phyloP scores from a whole-genome alignment of 2,888 invertebrate species.

The Synanthedon andrenaeformis region DNA sequence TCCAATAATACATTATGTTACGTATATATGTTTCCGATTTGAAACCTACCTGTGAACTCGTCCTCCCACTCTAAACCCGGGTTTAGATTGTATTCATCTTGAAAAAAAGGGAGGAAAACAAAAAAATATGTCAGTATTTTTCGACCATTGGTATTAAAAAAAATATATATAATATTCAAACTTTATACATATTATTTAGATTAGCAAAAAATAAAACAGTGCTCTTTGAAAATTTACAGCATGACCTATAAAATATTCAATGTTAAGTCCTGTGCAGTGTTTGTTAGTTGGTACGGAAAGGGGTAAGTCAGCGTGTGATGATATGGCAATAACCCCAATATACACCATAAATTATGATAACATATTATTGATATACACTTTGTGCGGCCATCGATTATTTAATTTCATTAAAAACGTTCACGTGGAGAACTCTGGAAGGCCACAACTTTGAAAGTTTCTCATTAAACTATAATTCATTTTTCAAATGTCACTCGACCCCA shows the following conservation, averaged over 20 bases:
- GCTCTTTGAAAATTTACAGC: slow-evolving; percentile 54
- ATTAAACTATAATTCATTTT: slow-evolving; percentile 18
- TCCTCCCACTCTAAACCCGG: slow-evolving; percentile 99
- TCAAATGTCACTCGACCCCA: slow-evolving; percentile 29
- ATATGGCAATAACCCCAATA: slow-evolving; percentile 59
- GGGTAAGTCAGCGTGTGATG: slow-evolving; percentile 63
- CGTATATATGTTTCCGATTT: slow-evolving; percentile 60
- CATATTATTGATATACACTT: slow-evolving; percentile 27
- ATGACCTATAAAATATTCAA: slow-evolving; percentile 30
- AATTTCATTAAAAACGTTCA: slow-evolving; percentile 22
- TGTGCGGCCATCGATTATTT: slow-evolving; percentile 35
- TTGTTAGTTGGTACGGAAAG: slow-evolving; percentile 56
- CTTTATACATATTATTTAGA: slow-evolving; percentile 58
- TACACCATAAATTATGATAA: slow-evolving; percentile 61
- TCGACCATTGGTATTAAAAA: slow-evolving; percentile 47
- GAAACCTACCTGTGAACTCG: slow-evolving; percentile 98
- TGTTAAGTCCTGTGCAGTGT: slow-evolving; percentile 65
- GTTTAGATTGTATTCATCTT: slow-evolving; percentile 99
- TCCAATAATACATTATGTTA: slow-evolving; percentile 32
- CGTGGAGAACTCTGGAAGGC: slow-evolving; percentile 72
- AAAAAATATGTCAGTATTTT: slow-evolving; percentile 70
- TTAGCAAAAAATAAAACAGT: slow-evolving; percentile 47
- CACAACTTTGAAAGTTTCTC: slow-evolving; percentile 26
- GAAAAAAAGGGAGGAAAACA: slow-evolving; percentile 77
- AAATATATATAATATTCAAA: slow-evolving; percentile 24